These are phyloP conservation scores for Eublepharis macularius DNA, from an alignment of 2,113 vertebrate species.

Conservation along the genomic window DNA sequence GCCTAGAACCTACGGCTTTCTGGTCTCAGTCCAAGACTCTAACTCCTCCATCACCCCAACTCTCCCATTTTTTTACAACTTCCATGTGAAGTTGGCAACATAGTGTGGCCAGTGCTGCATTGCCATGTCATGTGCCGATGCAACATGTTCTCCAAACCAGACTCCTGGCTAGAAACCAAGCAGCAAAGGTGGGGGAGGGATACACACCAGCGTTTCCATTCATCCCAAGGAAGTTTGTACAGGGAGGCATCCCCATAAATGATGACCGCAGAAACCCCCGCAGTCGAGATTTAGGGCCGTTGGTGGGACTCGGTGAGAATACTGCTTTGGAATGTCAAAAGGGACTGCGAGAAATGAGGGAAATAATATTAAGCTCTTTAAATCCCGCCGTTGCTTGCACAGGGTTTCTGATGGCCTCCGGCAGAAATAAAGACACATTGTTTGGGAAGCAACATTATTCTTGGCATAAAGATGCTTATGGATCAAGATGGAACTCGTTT, in stretches of 20 bases:
- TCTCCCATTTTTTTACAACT: too few species aligned
- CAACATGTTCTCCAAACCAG: not conserved
- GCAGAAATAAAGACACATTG: slow-evolving; percentile 77
- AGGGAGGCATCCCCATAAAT: not conserved
- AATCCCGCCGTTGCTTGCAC: slow-evolving; percentile 73
- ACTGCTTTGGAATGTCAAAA: slow-evolving; percentile 69
- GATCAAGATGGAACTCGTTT: slow-evolving; percentile 78
- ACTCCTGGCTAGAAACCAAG: not conserved
- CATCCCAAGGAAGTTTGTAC: not conserved
- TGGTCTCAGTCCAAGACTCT: too few species aligned
- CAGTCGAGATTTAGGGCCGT: slow-evolving; percentile 78
- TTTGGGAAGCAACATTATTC: slow-evolving; percentile 76
- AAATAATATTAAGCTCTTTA: slow-evolving; percentile 80
- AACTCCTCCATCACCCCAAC: too few species aligned
- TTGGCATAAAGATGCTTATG: slow-evolving; percentile 79
- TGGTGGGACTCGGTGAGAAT: slow-evolving; percentile 62
- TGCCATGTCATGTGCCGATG: not conserved
- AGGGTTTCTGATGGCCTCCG: slow-evolving; percentile 68
- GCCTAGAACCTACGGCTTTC: too few species aligned
- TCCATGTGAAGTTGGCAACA: too few species aligned
- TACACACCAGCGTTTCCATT: not conserved
- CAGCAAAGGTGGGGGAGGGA: too few species aligned
- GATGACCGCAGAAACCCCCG: slow-evolving; percentile 54
- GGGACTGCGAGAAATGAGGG: slow-evolving; percentile 71
- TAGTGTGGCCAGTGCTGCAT: too few species aligned